Evolutionary conservation across 2,888 invertebrate species (phyloP), one percentile per base, ranked within the genome.

Genomic region (Zelleria hepariella): DNA sequence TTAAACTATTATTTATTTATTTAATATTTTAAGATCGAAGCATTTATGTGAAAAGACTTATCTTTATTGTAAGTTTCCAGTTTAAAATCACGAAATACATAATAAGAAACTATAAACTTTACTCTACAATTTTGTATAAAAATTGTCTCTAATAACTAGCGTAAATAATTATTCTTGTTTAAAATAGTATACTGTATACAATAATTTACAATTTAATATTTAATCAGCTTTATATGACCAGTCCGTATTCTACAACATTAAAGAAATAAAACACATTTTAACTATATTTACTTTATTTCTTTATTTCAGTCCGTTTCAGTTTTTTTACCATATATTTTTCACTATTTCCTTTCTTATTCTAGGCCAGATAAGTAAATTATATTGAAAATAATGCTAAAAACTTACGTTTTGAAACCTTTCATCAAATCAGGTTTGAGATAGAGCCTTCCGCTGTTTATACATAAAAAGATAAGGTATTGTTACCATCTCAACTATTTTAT

Each of bases 1-100:
- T 42, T 15, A 42, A 10, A 3, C 32, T n/a, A n/a, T n/a, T n/a
- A n/a, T n/a, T 58, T 58, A 57, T 24, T 54, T 42, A 59, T 65
- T 64, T 27, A 51, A 15, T 51, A 2, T 61, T 65, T 62, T 58
- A 27, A 21, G 21, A 21, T 21, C 10, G 51, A 51, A 51, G 51
- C 51, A 51, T 51, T 20, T 21, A 21, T 51, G 51, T 51, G 51
- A 51, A 51, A 51, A 51, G 51, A 51, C 51, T 51, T 51, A 49
- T 49, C 23, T 51, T 51, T 51, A 23, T 51, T 21, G 20, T 51
- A 51, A 51, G 20, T 51, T 18, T 49, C 49, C 21, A 51, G 23
- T 51, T 10, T 42, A 42, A 42, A 42, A 42, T 42, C 32, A 42
- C 4, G 32, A 42, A 15, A 15, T 42, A 42, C 10, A 15, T 42